Evolutionary conservation across 2,888 invertebrate species (phyloP), one percentile per base, ranked within the genome.

Genomic region (Malthinus seriepunctatus): DNA sequence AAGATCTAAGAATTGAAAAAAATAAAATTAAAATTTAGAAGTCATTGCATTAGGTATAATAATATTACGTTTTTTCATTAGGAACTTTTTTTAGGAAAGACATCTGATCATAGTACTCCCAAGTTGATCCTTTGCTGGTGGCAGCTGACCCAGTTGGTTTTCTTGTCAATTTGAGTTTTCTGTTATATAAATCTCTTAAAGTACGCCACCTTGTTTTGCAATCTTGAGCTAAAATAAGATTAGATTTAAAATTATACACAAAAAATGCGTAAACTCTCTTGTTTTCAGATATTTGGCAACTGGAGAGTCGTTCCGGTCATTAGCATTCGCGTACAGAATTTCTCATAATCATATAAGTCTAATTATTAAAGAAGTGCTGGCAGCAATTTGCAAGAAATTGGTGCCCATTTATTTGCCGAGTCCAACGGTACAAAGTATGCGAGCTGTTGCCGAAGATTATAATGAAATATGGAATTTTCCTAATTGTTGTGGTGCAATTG

Each of bases 381-480:
- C 35, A 14, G 59, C 64, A 10, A 59, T 63, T 32, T 63, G 65
- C 60, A 46, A 37, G 44, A 51, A 37, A 32, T 42, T 68, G 49
- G 56, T 64, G 48, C 61, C 63, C 23, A 33, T 58, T 10, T 56
- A 56, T 39, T 50, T 66, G 60, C 63, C 64, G n/a, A 52, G 48
- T 48, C 67, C 64, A 42, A 60, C 62, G 55, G 46, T 49, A 50
- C 63, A 63, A 51, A 57, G 48, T 38, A 67, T 67, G 63, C 47
- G 52, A 46, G 10, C 6, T 10, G 11, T 50, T 8, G n/a, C 37
- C 10, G 32, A 38, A 38, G 51, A 42, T 5, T 50, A 38, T 50
- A 38, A 37, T 32, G 12, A 51, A n/a, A 32, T 31, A 42, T 51
- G 42, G 33, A 39, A 42, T 11, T 51, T 32, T 32, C 51, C 31